phyloP scores from a whole-genome alignment of 2,113 vertebrate species.

The Boleophthalmus pectinirostris region DNA sequence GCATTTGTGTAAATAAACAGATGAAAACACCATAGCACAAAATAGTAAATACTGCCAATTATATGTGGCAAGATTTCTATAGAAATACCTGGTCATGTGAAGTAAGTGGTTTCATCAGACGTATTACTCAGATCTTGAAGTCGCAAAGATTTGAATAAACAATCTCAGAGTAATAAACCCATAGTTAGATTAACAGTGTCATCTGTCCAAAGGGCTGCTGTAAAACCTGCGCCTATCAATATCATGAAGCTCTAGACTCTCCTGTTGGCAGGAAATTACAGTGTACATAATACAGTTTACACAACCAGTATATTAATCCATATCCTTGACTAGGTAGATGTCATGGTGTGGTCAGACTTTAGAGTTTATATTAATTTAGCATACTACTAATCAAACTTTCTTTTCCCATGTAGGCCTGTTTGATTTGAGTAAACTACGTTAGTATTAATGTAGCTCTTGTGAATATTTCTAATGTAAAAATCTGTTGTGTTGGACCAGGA shows the following conservation, averaged over 20 bases:
- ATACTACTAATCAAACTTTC: background rate
- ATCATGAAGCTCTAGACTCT: constrained; percentile 31
- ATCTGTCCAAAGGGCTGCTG: constrained; percentile 44
- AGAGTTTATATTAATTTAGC: too few species aligned
- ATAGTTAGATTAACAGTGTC: background rate
- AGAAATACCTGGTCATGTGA: background rate
- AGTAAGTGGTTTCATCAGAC: background rate
- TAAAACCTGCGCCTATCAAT: constrained; percentile 41
- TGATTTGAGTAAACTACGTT: background rate
- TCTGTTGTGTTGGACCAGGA: constrained; percentile 44
- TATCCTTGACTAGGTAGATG: background rate
- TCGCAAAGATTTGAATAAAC: constrained; percentile 10
- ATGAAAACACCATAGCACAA: background rate
- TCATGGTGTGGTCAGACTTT: background rate
- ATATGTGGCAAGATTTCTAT: background rate
- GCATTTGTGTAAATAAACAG: background rate
- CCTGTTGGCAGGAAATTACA: constrained; percentile 27
- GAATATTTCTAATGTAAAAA: background rate
- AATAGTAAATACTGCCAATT: too few species aligned
- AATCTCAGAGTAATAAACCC: constrained; percentile 12
- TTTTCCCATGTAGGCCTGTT: background rate
- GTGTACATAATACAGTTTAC: background rate
- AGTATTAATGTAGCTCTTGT: background rate
- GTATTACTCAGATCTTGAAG: background rate
- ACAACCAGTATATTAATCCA: background rate